Evolutionary conservation across 37 sponge, comb jelly and placozoan genomes (phyloP).

Genomic region (Chondrilla cf. caribensis): DNA sequence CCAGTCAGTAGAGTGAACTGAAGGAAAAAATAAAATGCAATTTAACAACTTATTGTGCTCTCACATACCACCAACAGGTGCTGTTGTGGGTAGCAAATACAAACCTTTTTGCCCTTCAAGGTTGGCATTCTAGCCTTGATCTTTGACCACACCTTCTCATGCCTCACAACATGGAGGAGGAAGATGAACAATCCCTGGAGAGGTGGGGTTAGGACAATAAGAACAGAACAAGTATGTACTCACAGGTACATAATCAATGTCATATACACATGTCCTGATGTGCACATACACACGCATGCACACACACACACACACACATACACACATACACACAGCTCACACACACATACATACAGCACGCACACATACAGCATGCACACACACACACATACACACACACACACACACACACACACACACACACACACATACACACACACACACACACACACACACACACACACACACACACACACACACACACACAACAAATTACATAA

Average conservation of each 20-base stretch:
- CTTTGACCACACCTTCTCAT: slow-evolving; percentile 22
- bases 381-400: slow-evolving; percentile 16
- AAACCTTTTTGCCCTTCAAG: neutral
- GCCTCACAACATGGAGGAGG: slow-evolving; percentile 18
- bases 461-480: slow-evolving; percentile 21
- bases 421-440: slow-evolving; percentile 14
- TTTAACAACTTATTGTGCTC: neutral
- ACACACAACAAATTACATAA: neutral
- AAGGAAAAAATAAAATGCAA: neutral
- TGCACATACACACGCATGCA: too few species aligned
- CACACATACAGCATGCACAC: neutral
- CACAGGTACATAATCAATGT: too few species aligned
- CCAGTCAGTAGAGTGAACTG: too few species aligned
- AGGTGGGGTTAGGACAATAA: too few species aligned
- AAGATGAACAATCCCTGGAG: slow-evolving; percentile 16
- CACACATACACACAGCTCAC: too few species aligned
- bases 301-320: too few species aligned
- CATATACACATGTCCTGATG: too few species aligned
- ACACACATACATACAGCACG: too few species aligned
- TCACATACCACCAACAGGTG: neutral
- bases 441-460: slow-evolving; percentile 15
- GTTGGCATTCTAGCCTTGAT: neutral
- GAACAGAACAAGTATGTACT: too few species aligned
- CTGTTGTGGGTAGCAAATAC: too few species aligned
- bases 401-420: slow-evolving; percentile 8